A percentile compares a stretch with the other conserved stretches of the same genome.
Conservation (phyloP, 2,113 vertebrate species). For the Pontoporia blainvillei region DNA sequence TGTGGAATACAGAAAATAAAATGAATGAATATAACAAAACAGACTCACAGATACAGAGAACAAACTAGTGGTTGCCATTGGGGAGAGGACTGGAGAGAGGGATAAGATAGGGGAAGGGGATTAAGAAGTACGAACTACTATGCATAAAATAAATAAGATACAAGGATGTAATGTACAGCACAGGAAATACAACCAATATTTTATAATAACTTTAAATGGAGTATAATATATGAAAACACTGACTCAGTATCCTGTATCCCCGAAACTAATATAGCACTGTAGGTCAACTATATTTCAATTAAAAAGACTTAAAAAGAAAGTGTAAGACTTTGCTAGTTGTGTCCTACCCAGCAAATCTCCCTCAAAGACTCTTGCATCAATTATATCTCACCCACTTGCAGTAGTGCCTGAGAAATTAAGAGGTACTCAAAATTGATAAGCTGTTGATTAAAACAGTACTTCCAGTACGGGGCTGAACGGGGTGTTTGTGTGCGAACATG, state of each 20-base stretch:
- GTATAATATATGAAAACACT: not conserved
- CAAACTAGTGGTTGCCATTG: not conserved
- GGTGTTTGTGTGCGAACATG: conserved; percentile 42
- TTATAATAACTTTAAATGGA: not conserved
- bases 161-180: not conserved
- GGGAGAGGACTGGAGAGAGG: not conserved
- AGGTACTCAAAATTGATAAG: conserved; percentile 31
- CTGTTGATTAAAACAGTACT: conserved; percentile 40
- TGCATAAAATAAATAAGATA: not conserved
- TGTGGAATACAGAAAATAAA: not conserved
- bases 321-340: not conserved
- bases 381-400: not conserved
- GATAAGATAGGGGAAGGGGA: not conserved
- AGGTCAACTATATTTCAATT: not conserved
- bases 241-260: not conserved
- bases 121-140: not conserved
- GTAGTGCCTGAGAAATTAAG: conserved; percentile 44
- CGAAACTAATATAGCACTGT: not conserved
- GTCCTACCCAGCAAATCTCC: not conserved
- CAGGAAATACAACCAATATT: not conserved
- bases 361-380: conserved; percentile 28
- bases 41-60: not conserved
- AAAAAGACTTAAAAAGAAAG: not conserved
- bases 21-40: not conserved
- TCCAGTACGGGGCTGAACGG: not conserved